Conservation (phyloP, 2,888 invertebrate genomes). For the Drosophila borealis region DNA sequence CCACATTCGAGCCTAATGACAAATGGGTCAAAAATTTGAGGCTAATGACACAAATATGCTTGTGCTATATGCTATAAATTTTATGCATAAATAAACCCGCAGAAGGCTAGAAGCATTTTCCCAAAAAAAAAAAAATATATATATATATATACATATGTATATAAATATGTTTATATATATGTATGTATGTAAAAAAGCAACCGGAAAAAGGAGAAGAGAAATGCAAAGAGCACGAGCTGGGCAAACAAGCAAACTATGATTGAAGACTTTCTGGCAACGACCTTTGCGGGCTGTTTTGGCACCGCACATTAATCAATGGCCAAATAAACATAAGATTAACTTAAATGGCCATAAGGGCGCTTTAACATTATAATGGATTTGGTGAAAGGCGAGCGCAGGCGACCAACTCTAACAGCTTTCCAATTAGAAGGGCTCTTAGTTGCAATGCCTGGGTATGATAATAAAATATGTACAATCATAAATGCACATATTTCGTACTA, state of each 20-base stretch:
- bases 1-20: conserved; percentile 72
- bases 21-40: conserved; percentile 80
- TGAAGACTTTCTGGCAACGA: conserved; percentile 64
- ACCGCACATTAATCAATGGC: conserved; percentile 67
- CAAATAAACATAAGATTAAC: conserved; percentile 76
- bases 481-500: too few species aligned
- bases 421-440: conserved; percentile 13
- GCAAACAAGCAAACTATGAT: conserved; percentile 58
- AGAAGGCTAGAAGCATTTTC: conserved; percentile 30
- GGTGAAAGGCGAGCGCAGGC: conserved; percentile 7
- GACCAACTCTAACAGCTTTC: background rate
- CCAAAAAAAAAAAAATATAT: background rate
- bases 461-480: too few species aligned
- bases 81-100: conserved; percentile 71
- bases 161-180: background rate
- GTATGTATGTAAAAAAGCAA: background rate
- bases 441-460: background rate
- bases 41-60: conserved; percentile 81
- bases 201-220: background rate
- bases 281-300: conserved; percentile 39
- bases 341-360: conserved; percentile 64
- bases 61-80: conserved; percentile 69
- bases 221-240: background rate
- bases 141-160: background rate
- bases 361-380: conserved; percentile 21